These are phyloP conservation scores for Lordiphosa andalusiaca DNA, from an alignment of 2,888 invertebrate genomes.

Conservation along the genomic window DNA sequence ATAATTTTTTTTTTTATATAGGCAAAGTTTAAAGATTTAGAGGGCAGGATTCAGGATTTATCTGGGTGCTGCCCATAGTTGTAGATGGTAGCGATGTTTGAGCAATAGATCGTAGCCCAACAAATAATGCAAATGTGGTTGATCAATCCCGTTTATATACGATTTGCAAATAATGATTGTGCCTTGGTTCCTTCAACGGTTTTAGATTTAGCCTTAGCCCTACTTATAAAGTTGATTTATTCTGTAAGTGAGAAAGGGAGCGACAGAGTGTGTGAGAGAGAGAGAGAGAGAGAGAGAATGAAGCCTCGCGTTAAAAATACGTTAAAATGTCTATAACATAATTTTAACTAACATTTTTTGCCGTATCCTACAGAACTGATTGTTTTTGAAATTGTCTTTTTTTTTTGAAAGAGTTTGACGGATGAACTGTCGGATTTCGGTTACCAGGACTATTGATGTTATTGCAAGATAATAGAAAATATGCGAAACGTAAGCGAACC, in stretches of 20 bases:
- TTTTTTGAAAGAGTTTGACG: slow-evolving; percentile 22
- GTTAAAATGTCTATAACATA: slow-evolving; percentile 54
- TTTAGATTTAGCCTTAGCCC: slow-evolving; percentile 54
- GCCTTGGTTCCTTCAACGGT: slow-evolving; percentile 68
- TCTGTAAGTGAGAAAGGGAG: slow-evolving; percentile 36
- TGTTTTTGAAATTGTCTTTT: slow-evolving; percentile 36
- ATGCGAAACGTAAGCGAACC: slow-evolving; percentile 35
- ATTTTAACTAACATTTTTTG: slow-evolving; percentile 52
- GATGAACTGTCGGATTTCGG: slow-evolving; percentile 27
- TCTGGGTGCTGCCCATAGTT: slow-evolving; percentile 30
- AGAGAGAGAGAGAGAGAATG: slow-evolving; percentile 1
- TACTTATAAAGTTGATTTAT: slow-evolving; percentile 47
- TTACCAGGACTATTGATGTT: slow-evolving; percentile 66
- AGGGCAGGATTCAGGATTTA: slow-evolving; percentile 27
- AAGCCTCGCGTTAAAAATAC: slow-evolving; percentile 39
- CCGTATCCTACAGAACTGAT: slow-evolving; percentile 41
- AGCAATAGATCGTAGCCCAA: slow-evolving; percentile 26
- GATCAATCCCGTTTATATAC: slow-evolving; percentile 23
- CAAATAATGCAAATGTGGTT: slow-evolving; percentile 22
- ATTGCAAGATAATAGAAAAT: slow-evolving; percentile 69
- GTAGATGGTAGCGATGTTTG: slow-evolving; percentile 36
- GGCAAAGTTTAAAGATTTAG: slow-evolving; percentile 46
- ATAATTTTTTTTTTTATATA: slow-evolving; percentile 54
- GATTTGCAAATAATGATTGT: slow-evolving; percentile 68
- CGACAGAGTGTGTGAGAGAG: not conserved